Base-by-base conservation (phyloP, 2,888 invertebrate species). In the Eledone cirrhosa region DNA sequence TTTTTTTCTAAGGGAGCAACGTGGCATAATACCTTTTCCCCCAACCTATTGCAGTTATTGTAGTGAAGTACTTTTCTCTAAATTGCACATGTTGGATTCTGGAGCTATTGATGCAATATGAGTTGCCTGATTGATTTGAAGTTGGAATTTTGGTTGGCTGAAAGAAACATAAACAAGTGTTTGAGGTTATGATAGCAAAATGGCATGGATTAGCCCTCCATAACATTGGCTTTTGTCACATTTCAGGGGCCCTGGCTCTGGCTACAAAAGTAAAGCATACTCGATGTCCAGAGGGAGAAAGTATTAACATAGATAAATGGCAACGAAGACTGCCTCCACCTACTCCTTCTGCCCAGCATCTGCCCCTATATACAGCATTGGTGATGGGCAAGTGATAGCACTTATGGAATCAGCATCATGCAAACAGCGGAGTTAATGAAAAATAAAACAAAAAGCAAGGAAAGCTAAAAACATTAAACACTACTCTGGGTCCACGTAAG, bases 171-270 rank as follows among this genome's bases (percentile, higher is more conserved):
- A 69, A 29, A 29, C 33, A 41, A 72, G 72, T 72, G 41, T 72
- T 72, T n/a, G 41, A 22, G 31, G 72, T 72, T 72, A 41, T 72
- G 72, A 69, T 69, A 29, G 31, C 31, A 67, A 29, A 41, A 72
- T 31, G n/a, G 41, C 72, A 72, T 72, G 72, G 72, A 31, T 72
- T n/a, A 72, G n/a, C 33, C 47, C 41, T 76, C 76, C 48, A 47
- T 76, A 76, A 76, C 76, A 22, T 48, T 76, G 47, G 76, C 76
- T 76, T 76, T 76, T 76, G 48, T 76, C 76, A 47, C 76, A 76
- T 76, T 76, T 76, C 76, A 76, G 76, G 76, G 76, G 76, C 48
- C 48, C 76, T 31, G n/a, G 72, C 33, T 13, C 72, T 41, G 72
- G 72, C 72, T 72, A 72, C 72, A 72, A 72, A 72, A 72, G 72